Evolutionary conservation across 2,888 invertebrate species (phyloP), one percentile per base, ranked within the genome.

Genomic region (Allolobophora icterica): DNA sequence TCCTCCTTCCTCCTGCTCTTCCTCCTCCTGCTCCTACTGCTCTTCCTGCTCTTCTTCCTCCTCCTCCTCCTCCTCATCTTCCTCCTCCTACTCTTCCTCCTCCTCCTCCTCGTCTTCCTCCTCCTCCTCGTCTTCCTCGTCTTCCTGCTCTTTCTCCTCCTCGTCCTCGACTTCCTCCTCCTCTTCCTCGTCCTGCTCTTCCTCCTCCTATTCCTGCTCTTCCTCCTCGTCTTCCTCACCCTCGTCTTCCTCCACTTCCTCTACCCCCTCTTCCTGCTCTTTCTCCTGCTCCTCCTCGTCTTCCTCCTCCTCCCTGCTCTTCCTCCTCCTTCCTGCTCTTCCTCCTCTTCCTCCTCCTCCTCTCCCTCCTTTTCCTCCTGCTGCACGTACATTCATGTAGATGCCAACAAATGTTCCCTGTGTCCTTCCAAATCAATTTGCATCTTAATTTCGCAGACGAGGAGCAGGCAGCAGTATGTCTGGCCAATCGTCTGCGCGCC

Each of bases 391-490:
- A 87, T 21, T 35, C 87, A 6, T 87, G 87, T 24, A 87, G 87
- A 87, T 38, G 87, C 34, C 87, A 38, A 87, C 87, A 87, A 34
- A 35, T 87, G 34, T 71, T 34, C 87, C 35, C 33, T 17, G 87
- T 38, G 87, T 87, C 87, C 34, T 87, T 87, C 38, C 35, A 35
- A 87, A 87, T 35, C 87, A 87, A 87, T 87, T 38, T 87, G 38
- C 87, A 87, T 38, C 87, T 87, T 87, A 35, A 87, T 87, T 34
- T 38, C 34, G 87, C 87, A 35, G 87, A 5, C 87, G 87, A 19
- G 21, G 24, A n/a, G n/a, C n/a, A 34, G 87, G 87, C 87, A 87
- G 87, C 87, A 35, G 21, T 24, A 38, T 30, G 87, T 8, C 87
- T 8, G 35, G 15, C 24, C 87, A 0, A 13, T 6, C 6, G 87